phyloP scores from a whole-genome alignment of 2,888 invertebrate genomes.

The Drosophila merina region DNA sequence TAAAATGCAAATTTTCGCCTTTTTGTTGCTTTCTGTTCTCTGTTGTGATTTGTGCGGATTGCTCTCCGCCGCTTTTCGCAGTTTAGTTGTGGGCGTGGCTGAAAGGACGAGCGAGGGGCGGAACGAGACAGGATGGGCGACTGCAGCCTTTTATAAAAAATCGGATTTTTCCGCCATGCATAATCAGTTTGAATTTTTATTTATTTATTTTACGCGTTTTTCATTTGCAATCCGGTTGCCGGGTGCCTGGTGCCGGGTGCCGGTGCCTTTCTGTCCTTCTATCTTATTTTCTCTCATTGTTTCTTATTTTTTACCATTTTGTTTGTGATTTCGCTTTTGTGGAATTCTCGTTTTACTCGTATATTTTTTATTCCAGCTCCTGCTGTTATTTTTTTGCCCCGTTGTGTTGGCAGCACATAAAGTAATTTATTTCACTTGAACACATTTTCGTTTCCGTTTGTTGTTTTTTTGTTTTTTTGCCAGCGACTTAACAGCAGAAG shows the following conservation, averaged over 20 bases:
- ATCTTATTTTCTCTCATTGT: conserved; percentile 40
- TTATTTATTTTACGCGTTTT: conserved; percentile 79
- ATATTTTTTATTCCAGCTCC: conserved; percentile 34
- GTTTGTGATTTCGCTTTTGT: conserved; percentile 55
- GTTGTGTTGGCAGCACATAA: conserved; percentile 50
- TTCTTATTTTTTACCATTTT: conserved; percentile 36
- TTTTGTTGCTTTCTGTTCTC: conserved; percentile 32
- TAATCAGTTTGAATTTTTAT: conserved; percentile 77
- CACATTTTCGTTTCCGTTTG: conserved; percentile 60
- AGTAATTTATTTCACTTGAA: conserved; percentile 80
- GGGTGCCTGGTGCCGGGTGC: conserved; percentile 5
- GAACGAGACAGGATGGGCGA: conserved; percentile 32
- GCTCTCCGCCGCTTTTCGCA: conserved; percentile 50
- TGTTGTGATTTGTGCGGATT: conserved; percentile 68
- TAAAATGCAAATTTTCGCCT: conserved; percentile 74
- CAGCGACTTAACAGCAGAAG: conserved; percentile 53
- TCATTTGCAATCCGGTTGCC: conserved; percentile 56
- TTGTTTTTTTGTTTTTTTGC: conserved; percentile 34
- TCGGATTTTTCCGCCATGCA: conserved; percentile 76
- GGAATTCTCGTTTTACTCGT: conserved; percentile 37
- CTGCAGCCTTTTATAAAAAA: conserved; percentile 55
- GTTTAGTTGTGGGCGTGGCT: conserved; percentile 74
- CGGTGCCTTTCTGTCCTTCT: conserved; percentile 1
- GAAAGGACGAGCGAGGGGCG: conserved; percentile 37
- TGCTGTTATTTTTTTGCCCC: conserved; percentile 10